Percentiles rank a stretch among this genome's conserved stretches.
Conservation (phyloP, 2,888 invertebrate species). For the Mesorhabditis spiculigera region DNA sequence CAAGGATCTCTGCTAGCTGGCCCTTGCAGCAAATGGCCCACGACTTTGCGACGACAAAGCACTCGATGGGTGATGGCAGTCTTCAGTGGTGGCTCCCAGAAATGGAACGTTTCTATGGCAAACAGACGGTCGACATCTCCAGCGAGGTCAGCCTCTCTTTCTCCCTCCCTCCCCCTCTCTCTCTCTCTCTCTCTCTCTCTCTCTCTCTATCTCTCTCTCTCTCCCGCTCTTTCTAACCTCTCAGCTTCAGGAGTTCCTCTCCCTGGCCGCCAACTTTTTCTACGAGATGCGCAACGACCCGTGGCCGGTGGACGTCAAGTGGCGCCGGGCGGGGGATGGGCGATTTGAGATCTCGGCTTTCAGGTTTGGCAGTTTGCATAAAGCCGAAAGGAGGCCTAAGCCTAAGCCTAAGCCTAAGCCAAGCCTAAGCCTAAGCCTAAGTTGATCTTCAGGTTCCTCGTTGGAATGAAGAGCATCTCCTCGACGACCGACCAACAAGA, state of each 20-base stretch:
- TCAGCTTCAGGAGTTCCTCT: conserved; percentile 32
- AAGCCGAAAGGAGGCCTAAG: neutral
- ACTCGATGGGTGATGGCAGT: conserved; percentile 43
- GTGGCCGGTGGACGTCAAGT: conserved; percentile 42
- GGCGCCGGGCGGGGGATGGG: conserved; percentile 21
- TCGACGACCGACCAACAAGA: conserved; percentile 42
- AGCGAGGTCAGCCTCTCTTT: conserved; percentile 3
- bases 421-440: too few relatives aligned
- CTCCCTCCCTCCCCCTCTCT: neutral
- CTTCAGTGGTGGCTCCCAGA: conserved; percentile 49
- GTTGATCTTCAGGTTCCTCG: conserved; percentile 29
- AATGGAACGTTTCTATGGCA: conserved; percentile 33
- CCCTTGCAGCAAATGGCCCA: conserved; percentile 17
- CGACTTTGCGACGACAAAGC: conserved; percentile 40
- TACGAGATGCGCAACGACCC: conserved; percentile 31
- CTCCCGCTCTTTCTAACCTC: neutral
- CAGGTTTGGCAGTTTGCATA: conserved; percentile 17
- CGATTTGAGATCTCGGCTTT: conserved; percentile 26
- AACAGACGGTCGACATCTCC: neutral
- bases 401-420: neutral
- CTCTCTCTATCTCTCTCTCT: neutral
- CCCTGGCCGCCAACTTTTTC: conserved; percentile 37
- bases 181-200: neutral
- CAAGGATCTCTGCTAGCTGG: neutral
- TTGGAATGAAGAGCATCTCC: conserved; percentile 49